A percentile compares a stretch with the other conserved stretches of the same genome.
Conservation (phyloP, 2,888 invertebrate species). For the Noctuana brunneofusca region DNA sequence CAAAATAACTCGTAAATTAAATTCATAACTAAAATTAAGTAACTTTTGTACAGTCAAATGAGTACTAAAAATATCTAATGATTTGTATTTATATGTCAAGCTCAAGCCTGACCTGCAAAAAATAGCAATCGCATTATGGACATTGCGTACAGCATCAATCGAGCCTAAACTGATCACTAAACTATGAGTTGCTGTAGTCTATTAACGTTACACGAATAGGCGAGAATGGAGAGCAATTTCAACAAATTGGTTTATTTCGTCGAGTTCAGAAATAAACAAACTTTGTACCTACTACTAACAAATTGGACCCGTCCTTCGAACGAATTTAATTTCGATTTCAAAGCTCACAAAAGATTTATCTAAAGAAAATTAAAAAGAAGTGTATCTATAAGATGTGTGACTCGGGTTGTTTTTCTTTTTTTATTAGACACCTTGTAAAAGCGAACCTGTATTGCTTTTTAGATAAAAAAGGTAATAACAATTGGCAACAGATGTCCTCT, state of each 20-base stretch:
- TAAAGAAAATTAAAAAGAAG: slow-evolving; percentile 10
- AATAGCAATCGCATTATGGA: too few relatives aligned
- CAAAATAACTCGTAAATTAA: too few relatives aligned
- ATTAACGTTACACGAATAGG: slow-evolving; percentile 7
- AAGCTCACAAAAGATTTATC: slow-evolving; percentile 29
- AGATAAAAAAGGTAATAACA: background rate
- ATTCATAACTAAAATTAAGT: too few relatives aligned
- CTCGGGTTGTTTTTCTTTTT: slow-evolving; percentile 9
- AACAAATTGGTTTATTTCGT: slow-evolving; percentile 18
- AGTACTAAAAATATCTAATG: too few relatives aligned
- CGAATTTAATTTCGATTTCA: slow-evolving; percentile 31
- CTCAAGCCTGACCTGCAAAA: too few relatives aligned
- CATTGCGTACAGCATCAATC: too few relatives aligned
- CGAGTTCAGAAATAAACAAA: slow-evolving; percentile 28
- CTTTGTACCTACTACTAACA: slow-evolving; percentile 22
- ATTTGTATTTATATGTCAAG: too few relatives aligned
- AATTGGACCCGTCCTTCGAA: slow-evolving; percentile 30
- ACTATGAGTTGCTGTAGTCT: background rate
- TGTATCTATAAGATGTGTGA: slow-evolving; percentile 2
- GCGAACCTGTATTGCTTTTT: background rate
- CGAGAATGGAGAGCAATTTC: slow-evolving; percentile 19
- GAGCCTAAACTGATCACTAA: too few relatives aligned
- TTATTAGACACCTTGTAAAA: slow-evolving; percentile 5
- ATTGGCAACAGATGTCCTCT: background rate
- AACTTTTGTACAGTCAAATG: too few relatives aligned